Base-by-base conservation (phyloP, 1,140 invertebrate species). In the Drosophila ohnishii region DNA sequence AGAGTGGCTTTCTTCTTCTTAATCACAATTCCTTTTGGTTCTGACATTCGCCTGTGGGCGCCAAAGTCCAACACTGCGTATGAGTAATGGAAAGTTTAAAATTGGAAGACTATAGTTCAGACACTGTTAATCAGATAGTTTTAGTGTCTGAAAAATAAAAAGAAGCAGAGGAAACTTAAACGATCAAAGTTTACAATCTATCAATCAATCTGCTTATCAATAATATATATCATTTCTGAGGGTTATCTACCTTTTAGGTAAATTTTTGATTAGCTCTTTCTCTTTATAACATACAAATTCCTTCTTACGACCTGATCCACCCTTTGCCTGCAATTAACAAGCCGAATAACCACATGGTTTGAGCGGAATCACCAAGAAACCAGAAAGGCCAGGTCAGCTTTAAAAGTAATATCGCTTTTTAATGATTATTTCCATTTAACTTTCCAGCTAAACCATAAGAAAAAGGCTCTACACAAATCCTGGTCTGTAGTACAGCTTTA, bases 41-140 rank as follows among this genome's bases (percentile, higher is more conserved):
- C 51, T 76, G 71, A 60, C 83, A 67, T 82, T 61, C 30, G n/a
- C 28, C 14, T 53, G 45, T 63, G 45, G 58, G 53, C 82, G 70
- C 61, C 71, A 61, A 72, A 44, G 56, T 66, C 48, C 82, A 82
- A 86, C 83, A 16, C 75, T 87, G 79, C 82, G 83, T 86, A 86
- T 86, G 67, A 50, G 59, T 64, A 16, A 72, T 75, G 35, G 13
- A 34, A 63, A 11, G 3, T 39, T 70, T 30, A 6, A 4, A 22
- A 25, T 37, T 14, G 6, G 5, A 22, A 44, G 16, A 2, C 19
- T 22, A 19, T 14, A 25, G 44, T 14, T 25, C 7, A 1, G 7
- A 25, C 14, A 13, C 11, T 45, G 6, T 22, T 45, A n/a, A 28
- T 28, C 25, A 5, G 25, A 28, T 5, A 25, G 25, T 25, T 25